Conservation (phyloP, 2,888 invertebrate species). For the Quadroppia sp. region DNA sequence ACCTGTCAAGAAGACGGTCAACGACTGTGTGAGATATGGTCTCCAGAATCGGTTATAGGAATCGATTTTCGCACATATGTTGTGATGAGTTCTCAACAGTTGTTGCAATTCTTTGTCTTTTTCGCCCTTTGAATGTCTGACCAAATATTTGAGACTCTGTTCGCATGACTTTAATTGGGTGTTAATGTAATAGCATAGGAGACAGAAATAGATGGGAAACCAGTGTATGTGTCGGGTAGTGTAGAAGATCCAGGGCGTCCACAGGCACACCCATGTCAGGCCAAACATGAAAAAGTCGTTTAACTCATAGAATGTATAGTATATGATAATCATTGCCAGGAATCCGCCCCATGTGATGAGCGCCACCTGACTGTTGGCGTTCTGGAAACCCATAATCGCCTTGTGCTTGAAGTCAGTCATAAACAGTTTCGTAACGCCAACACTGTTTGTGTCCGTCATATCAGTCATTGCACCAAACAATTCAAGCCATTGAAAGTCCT, state of each 20-base stretch:
- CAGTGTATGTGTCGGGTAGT: background rate
- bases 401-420: background rate
- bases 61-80: background rate
- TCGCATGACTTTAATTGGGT: background rate
- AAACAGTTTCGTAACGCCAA: background rate
- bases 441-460: background rate
- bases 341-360: background rate
- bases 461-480: background rate
- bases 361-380: background rate
- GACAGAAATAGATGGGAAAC: background rate
- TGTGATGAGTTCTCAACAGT: background rate
- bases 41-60: background rate
- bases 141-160: background rate
- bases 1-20: background rate
- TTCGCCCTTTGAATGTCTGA: background rate
- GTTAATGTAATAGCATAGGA: background rate
- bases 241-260: background rate
- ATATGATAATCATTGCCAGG: background rate
- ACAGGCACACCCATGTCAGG: background rate
- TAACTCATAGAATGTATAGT: background rate
- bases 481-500: conserved; percentile 3
- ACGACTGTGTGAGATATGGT: background rate
- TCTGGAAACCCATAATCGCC: background rate
- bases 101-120: background rate
- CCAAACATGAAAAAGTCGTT: background rate